Conservation (phyloP, 1,140 invertebrate species). For the Phymorhynchus buccinoides region DNA sequence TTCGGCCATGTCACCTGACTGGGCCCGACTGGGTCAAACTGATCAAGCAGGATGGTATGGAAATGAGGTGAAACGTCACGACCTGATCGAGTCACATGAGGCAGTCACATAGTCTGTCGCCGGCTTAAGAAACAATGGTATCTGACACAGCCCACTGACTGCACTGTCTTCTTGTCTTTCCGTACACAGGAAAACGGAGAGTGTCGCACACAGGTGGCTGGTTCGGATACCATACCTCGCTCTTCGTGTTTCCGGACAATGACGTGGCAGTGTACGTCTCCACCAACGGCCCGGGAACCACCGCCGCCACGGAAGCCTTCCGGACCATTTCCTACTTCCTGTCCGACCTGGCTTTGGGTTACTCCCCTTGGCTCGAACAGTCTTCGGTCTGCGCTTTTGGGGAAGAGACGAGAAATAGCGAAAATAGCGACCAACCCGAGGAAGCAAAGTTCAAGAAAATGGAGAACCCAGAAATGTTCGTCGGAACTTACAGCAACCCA, state of each 20-base stretch:
- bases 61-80: too few species aligned
- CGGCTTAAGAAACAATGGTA: too few species aligned
- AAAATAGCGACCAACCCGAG: background rate
- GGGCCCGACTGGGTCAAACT: too few species aligned
- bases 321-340: conserved; percentile 12
- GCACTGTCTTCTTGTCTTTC: too few species aligned
- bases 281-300: background rate
- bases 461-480: background rate
- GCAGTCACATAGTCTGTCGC: too few species aligned
- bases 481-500: background rate
- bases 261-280: conserved; percentile 8
- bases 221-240: background rate
- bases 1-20: too few species aligned
- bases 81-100: too few species aligned
- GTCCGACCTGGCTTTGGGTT: conserved; percentile 19
- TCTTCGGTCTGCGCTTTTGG: background rate
- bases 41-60: too few species aligned
- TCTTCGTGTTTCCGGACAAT: background rate
- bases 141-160: too few species aligned
- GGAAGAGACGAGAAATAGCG: background rate
- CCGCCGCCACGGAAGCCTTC: background rate
- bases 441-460: background rate
- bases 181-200: background rate
- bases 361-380: conserved; percentile 22
- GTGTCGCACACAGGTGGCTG: conserved; percentile 16